phyloP scores from a whole-genome alignment of 1,140 invertebrate genomes.

The Chrysomallon squamiferum region DNA sequence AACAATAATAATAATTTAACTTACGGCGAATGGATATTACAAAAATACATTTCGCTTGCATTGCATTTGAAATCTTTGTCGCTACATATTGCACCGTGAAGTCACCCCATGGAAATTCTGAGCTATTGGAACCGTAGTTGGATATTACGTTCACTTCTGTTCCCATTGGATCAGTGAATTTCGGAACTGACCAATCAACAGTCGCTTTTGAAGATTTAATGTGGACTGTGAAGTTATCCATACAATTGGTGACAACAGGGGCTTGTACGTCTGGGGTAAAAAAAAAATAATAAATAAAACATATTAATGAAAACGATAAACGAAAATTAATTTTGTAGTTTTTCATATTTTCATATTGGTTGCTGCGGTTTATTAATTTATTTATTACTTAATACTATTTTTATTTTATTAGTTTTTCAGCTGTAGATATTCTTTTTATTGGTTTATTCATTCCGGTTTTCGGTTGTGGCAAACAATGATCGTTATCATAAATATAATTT shows the following conservation, averaged over 20 bases:
- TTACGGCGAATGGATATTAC: slow-evolving; percentile 21
- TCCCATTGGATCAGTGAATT: slow-evolving; percentile 17
- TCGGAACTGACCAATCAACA: slow-evolving; percentile 13
- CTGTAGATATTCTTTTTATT: too few species aligned
- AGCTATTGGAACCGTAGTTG: slow-evolving; percentile 15
- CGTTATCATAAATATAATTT: too few species aligned
- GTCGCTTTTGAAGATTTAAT: background rate
- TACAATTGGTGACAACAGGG: background rate
- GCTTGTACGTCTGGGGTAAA: background rate
- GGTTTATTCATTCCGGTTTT: too few species aligned
- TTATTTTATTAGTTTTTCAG: too few species aligned
- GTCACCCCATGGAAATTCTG: slow-evolving; percentile 25
- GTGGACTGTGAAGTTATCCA: background rate
- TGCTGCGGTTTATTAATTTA: too few species aligned
- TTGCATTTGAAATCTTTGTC: slow-evolving; percentile 20
- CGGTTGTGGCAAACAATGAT: too few species aligned
- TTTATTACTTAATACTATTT: too few species aligned
- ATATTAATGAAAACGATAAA: too few species aligned
- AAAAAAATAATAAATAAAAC: background rate
- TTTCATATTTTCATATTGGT: too few species aligned
- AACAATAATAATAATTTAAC: too few species aligned
- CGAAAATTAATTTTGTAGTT: too few species aligned
- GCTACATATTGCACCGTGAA: slow-evolving; percentile 22
- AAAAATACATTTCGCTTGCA: slow-evolving; percentile 18
- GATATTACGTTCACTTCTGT: slow-evolving; percentile 7